These are phyloP conservation scores for Clivina fossor DNA, from an alignment of 2,888 invertebrate genomes.

Conservation along the genomic window DNA sequence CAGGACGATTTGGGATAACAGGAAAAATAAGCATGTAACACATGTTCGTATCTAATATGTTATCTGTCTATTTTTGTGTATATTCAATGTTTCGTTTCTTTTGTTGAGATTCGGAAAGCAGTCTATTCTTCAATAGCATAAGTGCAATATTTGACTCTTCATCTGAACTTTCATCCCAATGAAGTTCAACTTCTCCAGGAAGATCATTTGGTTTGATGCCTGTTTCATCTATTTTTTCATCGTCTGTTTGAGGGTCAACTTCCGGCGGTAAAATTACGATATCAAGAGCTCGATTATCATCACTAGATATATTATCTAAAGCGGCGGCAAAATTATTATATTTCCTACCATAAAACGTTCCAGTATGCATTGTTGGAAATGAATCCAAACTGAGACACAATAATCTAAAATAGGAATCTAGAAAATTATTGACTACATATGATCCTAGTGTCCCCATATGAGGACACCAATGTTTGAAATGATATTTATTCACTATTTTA, in stretches of 20 bases:
- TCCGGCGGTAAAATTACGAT: not conserved
- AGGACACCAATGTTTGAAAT: no score
- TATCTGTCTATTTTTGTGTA: no score
- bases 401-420: no score
- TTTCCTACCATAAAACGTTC: not conserved
- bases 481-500: no score
- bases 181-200: not conserved
- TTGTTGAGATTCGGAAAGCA: no score
- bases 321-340: not conserved
- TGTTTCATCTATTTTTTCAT: not conserved
- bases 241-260: not conserved
- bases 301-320: not conserved
- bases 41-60: no score
- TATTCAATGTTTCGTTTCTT: no score
- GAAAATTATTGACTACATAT: no score
- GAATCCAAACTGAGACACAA: not conserved
- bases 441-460: no score
- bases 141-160: not conserved
- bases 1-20: no score
- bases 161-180: not conserved
- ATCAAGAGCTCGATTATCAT: not conserved
- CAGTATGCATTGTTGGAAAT: not conserved
- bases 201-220: not conserved
- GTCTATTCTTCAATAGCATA: no score
- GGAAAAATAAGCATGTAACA: no score